Evolutionary conservation across 2,888 invertebrate species (phyloP).

Genomic region (Psylliodes chrysocephalus): DNA sequence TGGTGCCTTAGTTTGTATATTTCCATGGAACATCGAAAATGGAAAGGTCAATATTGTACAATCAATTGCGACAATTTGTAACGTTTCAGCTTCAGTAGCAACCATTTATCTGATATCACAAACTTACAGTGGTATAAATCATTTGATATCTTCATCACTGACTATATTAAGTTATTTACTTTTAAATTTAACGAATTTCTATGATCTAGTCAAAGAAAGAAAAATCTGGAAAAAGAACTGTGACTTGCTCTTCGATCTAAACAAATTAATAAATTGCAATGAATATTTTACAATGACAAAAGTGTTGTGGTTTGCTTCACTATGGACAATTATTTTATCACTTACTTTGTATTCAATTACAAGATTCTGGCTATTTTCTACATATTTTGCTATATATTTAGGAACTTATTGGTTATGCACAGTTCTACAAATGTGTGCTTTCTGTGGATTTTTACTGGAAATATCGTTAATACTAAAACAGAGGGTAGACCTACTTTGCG

Average conservation of each 20-base stretch:
- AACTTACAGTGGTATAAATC: no score
- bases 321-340: neutral
- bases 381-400: neutral
- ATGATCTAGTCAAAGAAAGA: neutral
- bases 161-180: neutral
- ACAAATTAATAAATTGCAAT: neutral
- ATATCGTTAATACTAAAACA: neutral
- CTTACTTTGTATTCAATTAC: neutral
- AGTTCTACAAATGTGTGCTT: neutral
- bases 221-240: neutral
- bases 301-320: no score
- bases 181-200: neutral
- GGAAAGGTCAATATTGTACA: neutral
- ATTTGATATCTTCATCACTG: no score
- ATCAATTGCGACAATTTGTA: neutral
- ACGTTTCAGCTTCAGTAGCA: no score
- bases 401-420: neutral
- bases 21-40: neutral
- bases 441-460: neutral
- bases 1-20: neutral
- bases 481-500: neutral
- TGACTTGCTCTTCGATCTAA: neutral
- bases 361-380: neutral
- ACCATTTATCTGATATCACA: no score
- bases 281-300: neutral